Evolutionary conservation across 2,888 invertebrate species (phyloP).

Genomic region (Eupithecia inturbata): DNA sequence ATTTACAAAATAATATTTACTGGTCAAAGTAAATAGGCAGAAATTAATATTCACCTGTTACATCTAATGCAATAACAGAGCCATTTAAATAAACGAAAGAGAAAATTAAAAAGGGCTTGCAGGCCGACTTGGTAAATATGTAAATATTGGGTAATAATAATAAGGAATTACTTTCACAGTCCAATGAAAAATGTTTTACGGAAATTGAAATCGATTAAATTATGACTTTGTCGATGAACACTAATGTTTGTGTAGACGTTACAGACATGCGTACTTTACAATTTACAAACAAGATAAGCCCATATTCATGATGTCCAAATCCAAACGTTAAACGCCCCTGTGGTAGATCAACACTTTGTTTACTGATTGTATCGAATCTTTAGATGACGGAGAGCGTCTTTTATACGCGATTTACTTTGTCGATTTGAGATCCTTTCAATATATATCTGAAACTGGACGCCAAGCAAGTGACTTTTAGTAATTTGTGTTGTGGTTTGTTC

Average conservation of each 20-base stretch:
- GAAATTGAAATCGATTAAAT: slow-evolving; percentile 13
- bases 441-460: too few relatives aligned
- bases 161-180: slow-evolving; percentile 42
- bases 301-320: neutral
- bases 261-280: neutral
- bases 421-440: too few relatives aligned
- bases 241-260: neutral
- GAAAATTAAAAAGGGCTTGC: slow-evolving; percentile 41
- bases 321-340: neutral
- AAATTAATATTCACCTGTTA: neutral
- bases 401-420: too few relatives aligned
- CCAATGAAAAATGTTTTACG: slow-evolving; percentile 36
- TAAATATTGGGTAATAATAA: slow-evolving; percentile 37
- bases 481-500: too few relatives aligned
- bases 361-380: neutral
- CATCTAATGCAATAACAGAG: slow-evolving; percentile 22
- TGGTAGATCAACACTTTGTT: neutral
- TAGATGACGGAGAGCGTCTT: neutral
- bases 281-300: neutral
- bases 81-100: slow-evolving; percentile 29
- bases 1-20: neutral
- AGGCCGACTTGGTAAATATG: slow-evolving; percentile 31
- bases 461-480: too few relatives aligned
- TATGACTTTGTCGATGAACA: neutral
- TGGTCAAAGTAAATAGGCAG: neutral